phyloP scores from a whole-genome alignment of 2,113 vertebrate genomes.

The Hystrix cristata region DNA sequence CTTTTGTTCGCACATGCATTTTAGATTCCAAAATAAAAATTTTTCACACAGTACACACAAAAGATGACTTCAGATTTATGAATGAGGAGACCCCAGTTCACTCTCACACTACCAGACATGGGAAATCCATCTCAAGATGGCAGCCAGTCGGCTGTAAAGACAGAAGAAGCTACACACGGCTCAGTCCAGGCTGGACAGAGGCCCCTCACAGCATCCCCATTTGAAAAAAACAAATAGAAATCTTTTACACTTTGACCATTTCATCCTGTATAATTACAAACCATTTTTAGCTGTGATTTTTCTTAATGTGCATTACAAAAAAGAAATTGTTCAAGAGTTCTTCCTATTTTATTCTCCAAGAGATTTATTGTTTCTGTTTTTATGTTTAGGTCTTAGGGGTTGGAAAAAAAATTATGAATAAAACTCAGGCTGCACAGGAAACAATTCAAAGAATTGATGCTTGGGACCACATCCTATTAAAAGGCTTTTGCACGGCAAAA shows the following conservation, averaged over 20 bases:
- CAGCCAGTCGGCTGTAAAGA: neutral
- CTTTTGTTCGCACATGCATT: neutral
- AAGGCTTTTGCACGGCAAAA: no score
- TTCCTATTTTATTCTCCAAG: no score
- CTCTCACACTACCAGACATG: neutral
- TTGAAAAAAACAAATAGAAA: constrained; percentile 69
- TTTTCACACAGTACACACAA: neutral
- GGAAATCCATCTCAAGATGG: neutral
- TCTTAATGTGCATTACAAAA: constrained; percentile 53
- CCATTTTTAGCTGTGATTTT: constrained; percentile 70
- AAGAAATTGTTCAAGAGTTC: neutral
- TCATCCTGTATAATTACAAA: constrained; percentile 79
- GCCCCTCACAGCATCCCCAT: neutral
- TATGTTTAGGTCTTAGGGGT: no score
- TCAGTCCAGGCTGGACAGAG: neutral
- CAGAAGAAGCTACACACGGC: accelerated
- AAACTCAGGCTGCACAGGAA: no score
- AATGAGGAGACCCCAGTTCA: neutral
- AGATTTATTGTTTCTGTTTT: no score
- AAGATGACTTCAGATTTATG: neutral
- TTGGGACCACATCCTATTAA: no score
- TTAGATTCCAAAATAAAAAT: neutral
- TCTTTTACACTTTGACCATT: constrained; percentile 73
- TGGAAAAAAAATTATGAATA: no score
- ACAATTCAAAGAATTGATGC: no score